Evolutionary conservation across 2,888 invertebrate species (phyloP).

Genomic region (Schizaphis graminum): DNA sequence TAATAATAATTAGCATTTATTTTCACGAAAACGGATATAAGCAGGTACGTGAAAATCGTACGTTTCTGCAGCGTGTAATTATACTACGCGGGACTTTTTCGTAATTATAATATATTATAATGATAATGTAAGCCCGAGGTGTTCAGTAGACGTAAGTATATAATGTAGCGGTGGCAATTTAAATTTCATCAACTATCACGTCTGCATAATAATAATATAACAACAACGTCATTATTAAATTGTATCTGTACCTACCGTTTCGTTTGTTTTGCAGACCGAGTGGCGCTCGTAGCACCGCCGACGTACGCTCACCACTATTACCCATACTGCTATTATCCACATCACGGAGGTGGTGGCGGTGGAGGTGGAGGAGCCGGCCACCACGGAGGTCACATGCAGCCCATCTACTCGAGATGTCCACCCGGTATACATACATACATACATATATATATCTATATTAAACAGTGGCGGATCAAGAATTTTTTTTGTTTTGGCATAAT

Average conservation of each 20-base stretch:
- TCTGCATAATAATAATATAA: not conserved
- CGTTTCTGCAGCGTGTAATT: not conserved
- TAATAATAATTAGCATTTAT: not conserved
- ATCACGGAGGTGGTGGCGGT: constrained; percentile 20
- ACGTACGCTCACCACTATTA: constrained; percentile 76
- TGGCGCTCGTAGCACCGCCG: constrained; percentile 76
- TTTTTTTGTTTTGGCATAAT: too few relatives aligned
- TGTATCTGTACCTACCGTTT: constrained; percentile 9
- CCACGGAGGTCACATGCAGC: constrained; percentile 45
- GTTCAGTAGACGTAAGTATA: not conserved
- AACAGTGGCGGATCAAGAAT: too few relatives aligned
- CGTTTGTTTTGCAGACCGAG: constrained; percentile 74
- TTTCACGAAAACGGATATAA: not conserved
- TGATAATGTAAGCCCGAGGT: not conserved
- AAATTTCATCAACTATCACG: not conserved
- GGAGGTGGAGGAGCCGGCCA: not conserved
- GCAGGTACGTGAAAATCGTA: not conserved
- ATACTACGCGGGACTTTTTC: not conserved
- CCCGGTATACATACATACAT: constrained; percentile 22
- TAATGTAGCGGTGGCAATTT: not conserved
- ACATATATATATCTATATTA: too few relatives aligned
- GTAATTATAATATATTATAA: not conserved
- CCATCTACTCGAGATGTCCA: constrained; percentile 61
- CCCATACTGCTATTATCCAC: constrained; percentile 73
- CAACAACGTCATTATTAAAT: not conserved